Evolutionary conservation across 2,888 invertebrate genomes (phyloP).

Genomic region (Tenthredo distinguenda): DNA sequence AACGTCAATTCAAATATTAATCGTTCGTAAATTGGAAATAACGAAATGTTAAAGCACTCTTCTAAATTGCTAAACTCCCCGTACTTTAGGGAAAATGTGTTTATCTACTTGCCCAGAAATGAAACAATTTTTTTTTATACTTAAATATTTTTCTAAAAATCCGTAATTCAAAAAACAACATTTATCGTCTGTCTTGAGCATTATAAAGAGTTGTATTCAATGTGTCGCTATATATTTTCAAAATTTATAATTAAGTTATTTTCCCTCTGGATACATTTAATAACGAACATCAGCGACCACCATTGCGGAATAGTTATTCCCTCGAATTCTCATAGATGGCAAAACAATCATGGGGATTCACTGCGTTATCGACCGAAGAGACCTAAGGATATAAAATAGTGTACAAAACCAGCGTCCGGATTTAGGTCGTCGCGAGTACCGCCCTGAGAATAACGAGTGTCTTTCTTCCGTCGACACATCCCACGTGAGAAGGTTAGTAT

Average conservation of each 20-base stretch:
- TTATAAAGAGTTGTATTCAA: neutral
- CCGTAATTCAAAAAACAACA: neutral
- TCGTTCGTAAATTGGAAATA: too few relatives aligned
- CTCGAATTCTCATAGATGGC: constrained; percentile 11
- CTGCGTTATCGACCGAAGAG: constrained; percentile 8
- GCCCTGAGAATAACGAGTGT: constrained; percentile 9
- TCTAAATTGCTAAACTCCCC: too few relatives aligned
- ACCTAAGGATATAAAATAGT: neutral
- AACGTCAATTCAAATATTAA: too few relatives aligned
- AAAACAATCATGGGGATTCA: neutral
- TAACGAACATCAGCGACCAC: neutral
- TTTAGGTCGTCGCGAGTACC: constrained; percentile 19
- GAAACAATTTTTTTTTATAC: neutral
- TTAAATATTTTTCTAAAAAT: neutral
- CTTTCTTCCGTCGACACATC: constrained; percentile 65
- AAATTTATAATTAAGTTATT: neutral
- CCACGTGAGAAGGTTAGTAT: constrained; percentile 64
- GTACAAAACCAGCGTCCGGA: constrained; percentile 14
- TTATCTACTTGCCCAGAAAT: neutral
- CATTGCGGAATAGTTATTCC: neutral
- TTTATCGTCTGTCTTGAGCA: neutral
- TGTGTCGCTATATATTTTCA: neutral
- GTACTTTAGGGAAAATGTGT: too few relatives aligned
- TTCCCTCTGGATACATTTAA: neutral
- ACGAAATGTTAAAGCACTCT: too few relatives aligned